Percentiles rank a stretch among this genome's conserved stretches.
These are phyloP conservation scores for Holcopasites calliopsidis DNA, from an alignment of 1,140 invertebrate genomes.

Conservation along the genomic window DNA sequence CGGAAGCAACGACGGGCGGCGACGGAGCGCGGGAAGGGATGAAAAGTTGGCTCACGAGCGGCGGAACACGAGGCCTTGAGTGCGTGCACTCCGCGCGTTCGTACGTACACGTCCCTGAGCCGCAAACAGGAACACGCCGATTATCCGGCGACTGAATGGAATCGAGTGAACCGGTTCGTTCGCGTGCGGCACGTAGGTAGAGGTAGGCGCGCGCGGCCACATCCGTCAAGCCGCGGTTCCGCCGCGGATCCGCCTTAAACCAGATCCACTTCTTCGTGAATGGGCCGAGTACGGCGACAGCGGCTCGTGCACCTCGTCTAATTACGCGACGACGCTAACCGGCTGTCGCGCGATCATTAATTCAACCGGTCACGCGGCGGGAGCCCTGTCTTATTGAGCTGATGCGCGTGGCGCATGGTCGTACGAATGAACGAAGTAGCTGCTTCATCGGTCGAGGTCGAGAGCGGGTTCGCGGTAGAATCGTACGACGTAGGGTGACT, in stretches of 20 bases:
- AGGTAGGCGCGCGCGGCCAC: conserved; percentile 1
- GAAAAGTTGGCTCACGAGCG: background rate
- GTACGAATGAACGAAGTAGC: background rate
- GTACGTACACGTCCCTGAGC: conserved; percentile 62
- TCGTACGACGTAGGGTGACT: background rate
- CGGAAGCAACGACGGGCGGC: no score
- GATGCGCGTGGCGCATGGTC: background rate
- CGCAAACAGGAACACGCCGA: conserved; percentile 75
- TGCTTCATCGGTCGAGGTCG: background rate
- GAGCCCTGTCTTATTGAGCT: background rate
- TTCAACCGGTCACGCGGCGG: conserved; percentile 7
- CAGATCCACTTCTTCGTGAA: conserved; percentile 49
- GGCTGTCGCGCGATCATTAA: conserved; percentile 32
- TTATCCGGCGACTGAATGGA: conserved; percentile 76
- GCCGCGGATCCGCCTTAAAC: conserved; percentile 46
- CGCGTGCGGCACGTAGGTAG: no score
- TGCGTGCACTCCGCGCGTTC: conserved; percentile 50
- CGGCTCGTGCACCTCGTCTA: conserved; percentile 29
- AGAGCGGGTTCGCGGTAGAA: no score
- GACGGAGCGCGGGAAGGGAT: no score
- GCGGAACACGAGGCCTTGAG: conserved; percentile 62
- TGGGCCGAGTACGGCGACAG: conserved; percentile 23
- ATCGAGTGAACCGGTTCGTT: conserved; percentile 66
- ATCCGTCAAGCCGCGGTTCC: conserved; percentile 20
- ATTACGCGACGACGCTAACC: conserved; percentile 34